These are phyloP conservation scores for Zophobas atratus DNA, from an alignment of 1,140 invertebrate genomes.

Conservation along the genomic window DNA sequence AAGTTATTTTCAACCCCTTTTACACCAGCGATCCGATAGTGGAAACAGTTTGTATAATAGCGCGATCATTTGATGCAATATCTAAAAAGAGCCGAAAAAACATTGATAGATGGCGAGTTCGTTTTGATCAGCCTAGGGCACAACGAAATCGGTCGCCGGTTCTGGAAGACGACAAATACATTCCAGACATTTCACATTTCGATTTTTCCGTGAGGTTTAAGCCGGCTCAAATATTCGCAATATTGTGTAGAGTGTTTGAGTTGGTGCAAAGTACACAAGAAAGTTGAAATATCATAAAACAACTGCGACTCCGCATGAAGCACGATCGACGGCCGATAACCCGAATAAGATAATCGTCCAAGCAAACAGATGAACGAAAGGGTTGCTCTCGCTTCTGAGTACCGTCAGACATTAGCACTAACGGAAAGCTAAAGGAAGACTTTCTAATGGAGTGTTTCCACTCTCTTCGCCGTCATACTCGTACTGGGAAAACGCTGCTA, in stretches of 20 bases:
- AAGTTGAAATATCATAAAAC: background rate
- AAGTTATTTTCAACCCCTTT: background rate
- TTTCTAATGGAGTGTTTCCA: slow-evolving; percentile 32
- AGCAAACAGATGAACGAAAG: background rate
- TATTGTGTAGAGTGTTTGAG: background rate
- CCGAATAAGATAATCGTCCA: slow-evolving; percentile 19
- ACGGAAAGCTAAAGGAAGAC: slow-evolving; percentile 8
- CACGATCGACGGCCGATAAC: slow-evolving; percentile 4
- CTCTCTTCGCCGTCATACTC: background rate
- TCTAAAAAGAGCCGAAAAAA: too few species aligned
- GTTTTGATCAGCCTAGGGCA: too few species aligned
- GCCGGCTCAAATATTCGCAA: background rate
- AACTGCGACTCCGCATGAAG: background rate
- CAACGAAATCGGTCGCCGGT: too few species aligned
- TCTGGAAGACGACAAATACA: background rate
- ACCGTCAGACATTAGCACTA: slow-evolving; percentile 16
- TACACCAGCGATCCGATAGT: background rate
- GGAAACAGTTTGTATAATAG: background rate
- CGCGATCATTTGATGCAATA: too few species aligned
- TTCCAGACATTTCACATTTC: background rate
- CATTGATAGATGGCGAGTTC: too few species aligned
- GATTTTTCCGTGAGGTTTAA: background rate
- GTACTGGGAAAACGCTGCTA: slow-evolving; percentile 28
- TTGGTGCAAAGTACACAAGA: background rate
- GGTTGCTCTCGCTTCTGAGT: slow-evolving; percentile 24